A percentile compares a stretch with the other conserved stretches of the same genome.
Conservation (phyloP, 2,888 invertebrate genomes). For the Drosophila neotestacea region DNA sequence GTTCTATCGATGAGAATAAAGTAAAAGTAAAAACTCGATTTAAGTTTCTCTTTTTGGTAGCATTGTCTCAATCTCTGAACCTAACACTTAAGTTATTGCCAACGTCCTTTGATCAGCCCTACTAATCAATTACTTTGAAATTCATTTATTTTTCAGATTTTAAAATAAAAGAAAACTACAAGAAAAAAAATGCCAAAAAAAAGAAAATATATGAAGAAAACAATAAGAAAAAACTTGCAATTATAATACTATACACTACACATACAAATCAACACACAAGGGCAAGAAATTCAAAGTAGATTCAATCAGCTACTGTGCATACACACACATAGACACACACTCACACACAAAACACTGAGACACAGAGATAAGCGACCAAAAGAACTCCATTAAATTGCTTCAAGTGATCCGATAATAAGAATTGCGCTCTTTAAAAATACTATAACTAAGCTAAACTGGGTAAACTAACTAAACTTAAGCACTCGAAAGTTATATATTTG, state of each 20-base stretch:
- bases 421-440: conserved; percentile 60
- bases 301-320: conserved; percentile 48
- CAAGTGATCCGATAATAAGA: conserved; percentile 80
- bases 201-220: conserved; percentile 16
- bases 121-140: conserved; percentile 51
- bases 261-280: conserved; percentile 32
- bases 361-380: conserved; percentile 56
- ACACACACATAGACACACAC: conserved; percentile 17
- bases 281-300: conserved; percentile 31
- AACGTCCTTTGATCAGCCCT: conserved; percentile 50
- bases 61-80: conserved; percentile 43
- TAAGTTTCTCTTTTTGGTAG: conserved; percentile 31
- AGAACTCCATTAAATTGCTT: conserved; percentile 71
- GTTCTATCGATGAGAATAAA: not conserved
- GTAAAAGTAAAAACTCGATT: not conserved
- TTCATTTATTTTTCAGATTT: conserved; percentile 61
- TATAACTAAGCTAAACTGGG: conserved; percentile 51
- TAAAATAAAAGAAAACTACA: conserved; percentile 37
- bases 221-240: conserved; percentile 35
- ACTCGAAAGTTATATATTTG: conserved; percentile 48
- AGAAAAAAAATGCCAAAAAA: conserved; percentile 36
- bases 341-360: conserved; percentile 9
- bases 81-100: conserved; percentile 47
- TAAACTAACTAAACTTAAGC: conserved; percentile 37
- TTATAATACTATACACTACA: conserved; percentile 27